Base-by-base conservation (phyloP, 1,140 invertebrate genomes). In the Diabrotica undecimpunctata region DNA sequence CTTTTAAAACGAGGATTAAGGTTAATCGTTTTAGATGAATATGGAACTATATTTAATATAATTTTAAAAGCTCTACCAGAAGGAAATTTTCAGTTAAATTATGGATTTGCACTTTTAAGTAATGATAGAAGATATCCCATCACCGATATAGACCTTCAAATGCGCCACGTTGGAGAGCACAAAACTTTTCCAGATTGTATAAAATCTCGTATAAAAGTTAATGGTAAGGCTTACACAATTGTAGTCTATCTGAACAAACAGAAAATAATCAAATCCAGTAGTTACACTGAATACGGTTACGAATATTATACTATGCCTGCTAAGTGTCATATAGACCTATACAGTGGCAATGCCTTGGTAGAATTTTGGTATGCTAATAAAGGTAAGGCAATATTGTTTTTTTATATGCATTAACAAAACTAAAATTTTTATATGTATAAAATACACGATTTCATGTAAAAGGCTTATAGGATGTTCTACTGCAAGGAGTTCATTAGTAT, bases 51-150 rank as follows among this genome's bases (percentile, higher is more conserved):
- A 25, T 65, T 77, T 54, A 53, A 67, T 51, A 57, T 77, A 37
- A 69, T 67, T 10, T 56, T 73, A 8, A 70, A 69, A 67, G 66
- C 54, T 10, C 64, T 70, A 6, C 65, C 66, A 59, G 54, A 67
- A 8, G 70, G 35, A 55, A 25, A 55, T 72, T 75, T 55, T 39
- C 77, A 75, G 9, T 56, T 74, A 14, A 72, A 73, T 54, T 78
- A 70, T 66, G 78, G 78, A 35, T 72, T 70, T 62, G 64, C 77
- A 38, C 66, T 71, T 62, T 50, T 69, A 6, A 67, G 69, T 35
- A 63, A 68, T 41, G 66, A 70, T 11, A 39, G 61, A 10, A 65
- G 69, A 5, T 54, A 36, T 8, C 65, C 74, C 7, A 74, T 79
- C 8, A 68, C 66, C 39, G 54, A 60, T 38, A 64, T 69, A 7